Conservation (phyloP, 2,797 vertebrate genomes). For the Xiphophorus birchmanni region DNA sequence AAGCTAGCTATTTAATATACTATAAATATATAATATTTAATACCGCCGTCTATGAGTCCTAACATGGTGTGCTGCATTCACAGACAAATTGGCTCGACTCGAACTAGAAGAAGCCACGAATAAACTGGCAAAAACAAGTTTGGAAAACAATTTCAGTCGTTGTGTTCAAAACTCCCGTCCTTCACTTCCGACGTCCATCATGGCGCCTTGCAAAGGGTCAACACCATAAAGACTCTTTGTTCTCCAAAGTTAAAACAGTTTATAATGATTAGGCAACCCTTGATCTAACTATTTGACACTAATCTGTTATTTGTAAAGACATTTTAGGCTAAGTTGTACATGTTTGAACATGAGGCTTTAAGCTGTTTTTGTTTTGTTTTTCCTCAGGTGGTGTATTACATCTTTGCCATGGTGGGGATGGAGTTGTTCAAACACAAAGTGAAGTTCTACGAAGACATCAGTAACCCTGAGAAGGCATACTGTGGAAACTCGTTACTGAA, state of each 20-base stretch:
- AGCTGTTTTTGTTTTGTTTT: slow-evolving; percentile 4
- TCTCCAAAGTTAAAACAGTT: not conserved
- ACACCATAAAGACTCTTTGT: not conserved
- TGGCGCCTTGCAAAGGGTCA: too few relatives aligned
- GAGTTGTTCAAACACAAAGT: slow-evolving; percentile 89
- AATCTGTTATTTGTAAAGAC: not conserved
- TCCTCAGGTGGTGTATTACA: slow-evolving; percentile 90
- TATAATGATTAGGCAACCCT: not conserved
- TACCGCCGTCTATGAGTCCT: too few relatives aligned
- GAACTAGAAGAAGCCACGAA: too few relatives aligned
- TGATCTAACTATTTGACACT: not conserved
- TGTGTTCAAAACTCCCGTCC: too few relatives aligned
- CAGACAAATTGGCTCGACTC: too few relatives aligned
- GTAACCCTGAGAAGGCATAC: slow-evolving; percentile 57
- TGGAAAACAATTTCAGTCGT: too few relatives aligned
- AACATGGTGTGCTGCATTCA: too few relatives aligned
- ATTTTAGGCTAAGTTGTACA: not conserved
- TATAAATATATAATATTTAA: too few relatives aligned
- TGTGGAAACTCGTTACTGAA: slow-evolving; percentile 87
- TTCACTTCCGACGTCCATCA: too few relatives aligned
- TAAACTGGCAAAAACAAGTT: too few relatives aligned
- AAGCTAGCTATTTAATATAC: too few relatives aligned
- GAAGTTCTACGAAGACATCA: slow-evolving; percentile 72
- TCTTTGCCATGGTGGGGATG: slow-evolving; percentile 94
- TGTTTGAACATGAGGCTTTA: not conserved